Percentiles rank a stretch among this genome's conserved stretches.
Conservation (phyloP, 2,797 vertebrate genomes). For the Centropyge bicolor region DNA sequence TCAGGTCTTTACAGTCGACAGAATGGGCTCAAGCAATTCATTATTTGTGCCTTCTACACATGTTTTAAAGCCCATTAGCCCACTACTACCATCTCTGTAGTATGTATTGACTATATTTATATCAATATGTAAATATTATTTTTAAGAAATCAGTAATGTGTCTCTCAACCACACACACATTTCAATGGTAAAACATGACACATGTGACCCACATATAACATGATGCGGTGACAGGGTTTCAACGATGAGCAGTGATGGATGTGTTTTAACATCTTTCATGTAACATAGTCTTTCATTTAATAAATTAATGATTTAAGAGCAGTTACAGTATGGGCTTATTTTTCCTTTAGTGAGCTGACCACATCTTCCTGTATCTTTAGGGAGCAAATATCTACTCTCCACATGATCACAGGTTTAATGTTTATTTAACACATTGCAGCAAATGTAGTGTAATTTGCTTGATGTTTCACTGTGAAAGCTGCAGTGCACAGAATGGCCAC, state of each 20-base stretch:
- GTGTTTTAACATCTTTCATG: not conserved
- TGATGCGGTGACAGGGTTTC: not conserved
- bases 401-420: not conserved
- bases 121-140: not conserved
- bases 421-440: constrained; percentile 4
- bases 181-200: not conserved
- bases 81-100: not conserved
- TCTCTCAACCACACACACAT: not conserved
- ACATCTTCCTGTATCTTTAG: not conserved
- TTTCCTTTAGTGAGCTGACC: not conserved
- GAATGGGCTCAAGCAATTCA: not conserved
- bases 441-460: not conserved
- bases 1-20: constrained; percentile 52
- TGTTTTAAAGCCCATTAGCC: not conserved
- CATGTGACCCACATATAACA: too few species aligned
- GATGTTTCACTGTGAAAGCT: not conserved
- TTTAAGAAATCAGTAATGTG: not conserved
- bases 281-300: not conserved
- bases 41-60: not conserved
- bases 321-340: not conserved
- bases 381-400: not conserved
- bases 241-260: not conserved
- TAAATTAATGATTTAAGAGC: not conserved
- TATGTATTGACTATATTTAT: not conserved
- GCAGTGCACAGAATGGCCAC: constrained; percentile 9